Base-by-base conservation (phyloP, 2,888 invertebrate genomes). In the Phortica okadai region DNA sequence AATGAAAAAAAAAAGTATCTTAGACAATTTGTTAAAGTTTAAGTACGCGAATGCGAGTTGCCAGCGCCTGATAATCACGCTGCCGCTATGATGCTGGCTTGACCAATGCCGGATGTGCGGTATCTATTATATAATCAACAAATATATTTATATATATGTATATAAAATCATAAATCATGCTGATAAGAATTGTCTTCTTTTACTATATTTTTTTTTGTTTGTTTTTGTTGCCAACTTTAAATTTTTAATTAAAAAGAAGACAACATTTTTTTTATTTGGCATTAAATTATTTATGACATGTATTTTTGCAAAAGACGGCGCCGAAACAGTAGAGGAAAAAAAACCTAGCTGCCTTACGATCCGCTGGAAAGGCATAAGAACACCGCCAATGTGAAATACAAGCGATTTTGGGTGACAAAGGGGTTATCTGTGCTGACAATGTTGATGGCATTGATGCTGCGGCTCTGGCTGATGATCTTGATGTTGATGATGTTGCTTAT, bases 361-460 rank as follows among this genome's bases (percentile, higher is more conserved):
- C 33, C 16, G 74, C 25, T 77, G 67, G 42, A 33, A 41, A 73
- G 44, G 56, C 50, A 66, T 33, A 56, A 73, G 54, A 73, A 45
- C 58, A 66, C 66, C 66, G 66, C 66, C 42, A 66, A 66, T 42
- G 66, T 62, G 64, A 16, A 69, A 45, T 45, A 16, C 25, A 7
- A 6, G 11, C 25, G 41, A 14, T 41, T 67, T 45, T 59, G 54
- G 74, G 74, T 74, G 78, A 86, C 86, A 86, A 86, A 87, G 86
- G 83, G 86, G 82, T 84, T 86, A 88, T 86, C 86, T 86, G 87
- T 85, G 74, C 76, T 14, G 8, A 21, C 14, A 50, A 59, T 59
- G n/a, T 21, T n/a, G 59, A 59, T 59, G 59, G 59, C 16, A 16
- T 16, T 59, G 50, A 50, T 8, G 50, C 50, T 50, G 50, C 25